A percentile compares a stretch with the other conserved stretches of the same genome.
These are phyloP conservation scores for Heliconius nattereri DNA, from an alignment of 1,140 invertebrate species.

Conservation along the genomic window DNA sequence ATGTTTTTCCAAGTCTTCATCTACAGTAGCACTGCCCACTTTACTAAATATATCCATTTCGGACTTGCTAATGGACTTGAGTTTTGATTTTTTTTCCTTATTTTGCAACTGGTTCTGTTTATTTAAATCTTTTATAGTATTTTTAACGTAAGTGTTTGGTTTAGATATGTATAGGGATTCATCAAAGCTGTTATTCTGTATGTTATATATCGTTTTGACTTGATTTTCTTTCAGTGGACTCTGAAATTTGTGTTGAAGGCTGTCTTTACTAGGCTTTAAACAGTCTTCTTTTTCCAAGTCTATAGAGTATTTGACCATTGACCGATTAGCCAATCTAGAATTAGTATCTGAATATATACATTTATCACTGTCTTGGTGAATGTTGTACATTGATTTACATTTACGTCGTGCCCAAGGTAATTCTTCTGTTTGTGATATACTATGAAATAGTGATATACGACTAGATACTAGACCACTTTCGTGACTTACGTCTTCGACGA, in stretches of 20 bases:
- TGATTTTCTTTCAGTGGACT: constrained; percentile 31
- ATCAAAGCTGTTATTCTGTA: constrained; percentile 30
- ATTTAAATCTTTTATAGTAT: constrained; percentile 41
- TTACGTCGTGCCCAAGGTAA: constrained; percentile 53
- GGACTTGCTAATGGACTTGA: constrained; percentile 69
- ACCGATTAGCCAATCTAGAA: constrained; percentile 1
- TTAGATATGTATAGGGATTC: constrained; percentile 18
- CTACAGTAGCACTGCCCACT: constrained; percentile 41
- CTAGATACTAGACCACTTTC: constrained; percentile 75
- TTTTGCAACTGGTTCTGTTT: constrained; percentile 30
- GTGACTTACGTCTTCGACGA: constrained; percentile 44
- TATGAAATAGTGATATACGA: constrained; percentile 74
- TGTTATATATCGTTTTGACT: constrained; percentile 13
- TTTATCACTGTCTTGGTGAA: constrained; percentile 44
- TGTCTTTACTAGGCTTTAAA: not conserved
- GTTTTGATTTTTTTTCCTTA: constrained; percentile 39
- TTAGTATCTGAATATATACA: constrained; percentile 28
- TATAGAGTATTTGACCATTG: not conserved
- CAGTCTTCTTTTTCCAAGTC: not conserved
- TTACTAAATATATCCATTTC: constrained; percentile 78
- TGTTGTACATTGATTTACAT: constrained; percentile 61
- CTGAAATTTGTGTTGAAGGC: not conserved
- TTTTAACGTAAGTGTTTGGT: constrained; percentile 38
- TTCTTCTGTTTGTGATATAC: constrained; percentile 64
- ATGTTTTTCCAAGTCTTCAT: constrained; percentile 65